Percentiles rank a stretch among this genome's conserved stretches.
phyloP scores from a whole-genome alignment of 2,797 vertebrate genomes.

The Clarias laeviceps region DNA sequence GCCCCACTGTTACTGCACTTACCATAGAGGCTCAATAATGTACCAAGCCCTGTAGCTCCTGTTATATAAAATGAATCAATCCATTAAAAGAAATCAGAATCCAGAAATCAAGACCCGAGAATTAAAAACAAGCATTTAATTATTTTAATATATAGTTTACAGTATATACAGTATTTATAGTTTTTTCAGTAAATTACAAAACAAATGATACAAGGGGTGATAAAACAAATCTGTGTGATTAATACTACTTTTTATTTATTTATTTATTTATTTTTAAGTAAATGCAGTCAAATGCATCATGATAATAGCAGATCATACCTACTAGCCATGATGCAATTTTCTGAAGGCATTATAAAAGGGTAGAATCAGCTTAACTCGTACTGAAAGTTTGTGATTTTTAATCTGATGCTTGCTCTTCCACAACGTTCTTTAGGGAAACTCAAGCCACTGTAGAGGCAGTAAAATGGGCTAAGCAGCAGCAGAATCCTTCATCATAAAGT shows the following conservation, averaged over 20 bases:
- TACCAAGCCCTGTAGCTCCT: background rate
- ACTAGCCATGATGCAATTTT: background rate
- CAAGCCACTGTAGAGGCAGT: background rate
- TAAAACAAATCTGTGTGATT: background rate
- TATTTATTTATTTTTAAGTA: background rate
- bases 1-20: too few species aligned
- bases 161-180: too few species aligned
- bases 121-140: background rate
- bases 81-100: background rate
- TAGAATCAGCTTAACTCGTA: background rate
- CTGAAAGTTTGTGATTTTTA: background rate
- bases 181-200: background rate
- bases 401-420: background rate
- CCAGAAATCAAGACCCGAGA: background rate
- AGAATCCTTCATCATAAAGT: background rate
- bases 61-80: background rate
- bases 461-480: background rate
- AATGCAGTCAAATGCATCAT: background rate
- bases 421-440: background rate
- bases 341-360: background rate
- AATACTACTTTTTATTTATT: background rate
- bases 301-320: slow-evolving; percentile 1
- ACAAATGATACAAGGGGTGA: background rate
- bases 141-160: background rate
- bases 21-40: background rate